These are phyloP conservation scores for Trichechus manatus DNA, from an alignment of 2,113 vertebrate genomes.

Conservation along the genomic window DNA sequence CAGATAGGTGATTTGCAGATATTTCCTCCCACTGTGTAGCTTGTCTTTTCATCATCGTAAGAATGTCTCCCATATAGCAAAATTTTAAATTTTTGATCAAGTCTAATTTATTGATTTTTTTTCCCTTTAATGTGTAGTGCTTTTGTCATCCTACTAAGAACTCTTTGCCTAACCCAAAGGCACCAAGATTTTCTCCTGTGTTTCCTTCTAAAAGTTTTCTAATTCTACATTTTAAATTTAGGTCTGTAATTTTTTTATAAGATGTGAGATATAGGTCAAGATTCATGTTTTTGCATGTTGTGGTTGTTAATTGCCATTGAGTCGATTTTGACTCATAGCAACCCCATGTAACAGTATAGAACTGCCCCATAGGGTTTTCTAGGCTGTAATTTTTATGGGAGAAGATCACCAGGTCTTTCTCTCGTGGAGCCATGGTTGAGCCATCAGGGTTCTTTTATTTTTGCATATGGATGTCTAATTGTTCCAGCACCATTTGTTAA, in stretches of 20 bases:
- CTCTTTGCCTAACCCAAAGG: not conserved
- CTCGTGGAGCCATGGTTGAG: too few relatives aligned
- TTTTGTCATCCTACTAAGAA: conserved; percentile 21
- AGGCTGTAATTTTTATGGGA: not conserved
- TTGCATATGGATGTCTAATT: not conserved
- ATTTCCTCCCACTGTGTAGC: not conserved
- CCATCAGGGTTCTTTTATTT: not conserved
- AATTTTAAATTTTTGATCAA: not conserved
- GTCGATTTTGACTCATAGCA: not conserved
- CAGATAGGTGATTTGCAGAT: not conserved
- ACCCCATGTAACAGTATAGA: not conserved
- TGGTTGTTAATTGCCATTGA: not conserved
- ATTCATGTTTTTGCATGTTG: conserved; percentile 17
- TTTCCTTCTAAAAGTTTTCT: conserved; percentile 28
- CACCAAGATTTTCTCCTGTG: conserved; percentile 16
- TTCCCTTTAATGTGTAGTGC: not conserved
- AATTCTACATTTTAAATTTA: conserved; percentile 33
- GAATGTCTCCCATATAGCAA: not conserved
- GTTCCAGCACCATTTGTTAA: not conserved
- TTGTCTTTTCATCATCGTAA: not conserved
- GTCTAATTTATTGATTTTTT: not conserved
- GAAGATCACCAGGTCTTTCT: not conserved
- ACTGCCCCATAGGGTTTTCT: not conserved
- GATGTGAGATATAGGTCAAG: not conserved
- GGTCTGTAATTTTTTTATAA: conserved; percentile 4